Evolutionary conservation across 2,113 vertebrate species (phyloP).

Genomic region (Alligator sinensis): DNA sequence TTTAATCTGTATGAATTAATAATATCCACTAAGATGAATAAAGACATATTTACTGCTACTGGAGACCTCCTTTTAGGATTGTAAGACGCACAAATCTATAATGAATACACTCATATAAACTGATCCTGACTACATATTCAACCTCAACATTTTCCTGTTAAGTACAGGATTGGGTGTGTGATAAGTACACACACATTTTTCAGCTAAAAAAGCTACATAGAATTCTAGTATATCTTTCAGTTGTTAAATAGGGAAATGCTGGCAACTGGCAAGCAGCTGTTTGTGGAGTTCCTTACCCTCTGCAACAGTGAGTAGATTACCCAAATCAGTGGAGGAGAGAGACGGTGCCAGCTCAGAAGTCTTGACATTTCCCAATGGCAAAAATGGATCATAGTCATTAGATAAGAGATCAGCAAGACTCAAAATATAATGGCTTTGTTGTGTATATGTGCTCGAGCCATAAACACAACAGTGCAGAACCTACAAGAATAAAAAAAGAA

Average conservation of each 20-base stretch:
- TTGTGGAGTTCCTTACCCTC: constrained; percentile 84
- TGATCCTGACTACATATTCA: neutral
- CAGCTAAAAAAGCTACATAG: neutral
- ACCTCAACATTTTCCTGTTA: neutral
- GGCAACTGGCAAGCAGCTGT: rapidly evolving
- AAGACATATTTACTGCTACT: neutral
- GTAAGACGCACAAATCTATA: neutral
- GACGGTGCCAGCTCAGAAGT: constrained; percentile 85
- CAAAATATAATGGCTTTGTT: constrained; percentile 94
- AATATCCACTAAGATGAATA: neutral
- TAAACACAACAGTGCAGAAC: constrained; percentile 95
- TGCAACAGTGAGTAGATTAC: constrained; percentile 93
- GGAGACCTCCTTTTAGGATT: neutral
- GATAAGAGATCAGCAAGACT: constrained; percentile 91
- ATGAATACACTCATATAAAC: neutral
- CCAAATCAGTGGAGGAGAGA: constrained; percentile 82
- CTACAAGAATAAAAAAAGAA: constrained; percentile 69
- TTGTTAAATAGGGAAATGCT: rapidly evolving
- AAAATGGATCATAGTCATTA: constrained; percentile 90
- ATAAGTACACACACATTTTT: rapidly evolving
- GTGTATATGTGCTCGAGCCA: constrained; percentile 91
- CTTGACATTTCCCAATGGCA: constrained; percentile 88
- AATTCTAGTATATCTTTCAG: neutral
- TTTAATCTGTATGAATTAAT: neutral
- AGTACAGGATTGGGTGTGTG: rapidly evolving